A percentile compares a stretch with the other conserved stretches of the same genome.
phyloP scores from a whole-genome alignment of 2,888 invertebrate genomes.

The Ormyrus rosae region DNA sequence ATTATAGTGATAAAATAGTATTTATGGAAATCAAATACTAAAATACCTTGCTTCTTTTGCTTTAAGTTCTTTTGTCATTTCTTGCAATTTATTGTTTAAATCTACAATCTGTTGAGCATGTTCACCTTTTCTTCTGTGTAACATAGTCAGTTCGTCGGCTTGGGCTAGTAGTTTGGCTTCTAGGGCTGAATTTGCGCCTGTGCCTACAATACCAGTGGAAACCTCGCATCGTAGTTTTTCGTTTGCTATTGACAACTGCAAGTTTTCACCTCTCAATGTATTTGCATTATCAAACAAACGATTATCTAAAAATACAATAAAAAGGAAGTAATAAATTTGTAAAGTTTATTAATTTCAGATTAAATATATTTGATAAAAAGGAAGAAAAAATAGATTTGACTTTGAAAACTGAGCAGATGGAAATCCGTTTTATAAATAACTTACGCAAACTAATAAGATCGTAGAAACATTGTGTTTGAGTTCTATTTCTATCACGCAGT shows the following conservation, averaged over 20 bases:
- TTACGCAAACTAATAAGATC: slow-evolving; percentile 90
- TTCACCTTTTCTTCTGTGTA: slow-evolving; percentile 93
- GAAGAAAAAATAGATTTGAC: background rate
- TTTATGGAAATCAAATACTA: slow-evolving; percentile 36
- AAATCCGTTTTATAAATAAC: slow-evolving; percentile 70
- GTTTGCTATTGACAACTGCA: slow-evolving; percentile 90
- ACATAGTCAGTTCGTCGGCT: slow-evolving; percentile 94
- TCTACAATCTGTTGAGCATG: slow-evolving; percentile 96
- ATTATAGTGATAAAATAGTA: slow-evolving; percentile 18
- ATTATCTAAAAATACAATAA: slow-evolving; percentile 82
- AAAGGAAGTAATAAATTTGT: slow-evolving; percentile 2
- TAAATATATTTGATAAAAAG: background rate
- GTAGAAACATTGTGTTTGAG: slow-evolving; percentile 85
- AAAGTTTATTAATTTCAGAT: too few relatives aligned
- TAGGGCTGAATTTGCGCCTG: slow-evolving; percentile 83
- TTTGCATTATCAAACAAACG: slow-evolving; percentile 90
- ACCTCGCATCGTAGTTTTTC: slow-evolving; percentile 85
- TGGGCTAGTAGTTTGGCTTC: slow-evolving; percentile 91
- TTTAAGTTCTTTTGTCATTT: slow-evolving; percentile 86
- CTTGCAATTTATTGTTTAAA: slow-evolving; percentile 89
- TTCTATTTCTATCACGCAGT: slow-evolving; percentile 85
- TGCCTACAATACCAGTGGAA: slow-evolving; percentile 74
- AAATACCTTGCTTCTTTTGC: slow-evolving; percentile 84
- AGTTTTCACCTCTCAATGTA: slow-evolving; percentile 87
- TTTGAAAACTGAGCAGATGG: background rate